Conservation (phyloP, 2,113 vertebrate genomes). For the Condylura cristata region DNA sequence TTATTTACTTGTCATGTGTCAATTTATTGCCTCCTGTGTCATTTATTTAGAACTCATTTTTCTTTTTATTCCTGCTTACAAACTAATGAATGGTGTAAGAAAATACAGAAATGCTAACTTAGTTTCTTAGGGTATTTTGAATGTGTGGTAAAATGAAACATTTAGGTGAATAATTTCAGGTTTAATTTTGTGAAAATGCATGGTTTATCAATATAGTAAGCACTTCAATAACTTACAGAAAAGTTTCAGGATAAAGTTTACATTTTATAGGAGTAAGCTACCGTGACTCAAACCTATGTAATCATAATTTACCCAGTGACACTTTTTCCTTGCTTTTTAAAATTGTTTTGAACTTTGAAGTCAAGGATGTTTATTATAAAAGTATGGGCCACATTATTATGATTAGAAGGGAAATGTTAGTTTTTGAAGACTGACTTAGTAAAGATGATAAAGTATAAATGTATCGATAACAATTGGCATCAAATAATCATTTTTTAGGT, state of each 20-base stretch:
- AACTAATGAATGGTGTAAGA: slow-evolving; percentile 83
- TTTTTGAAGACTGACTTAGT: slow-evolving; percentile 66
- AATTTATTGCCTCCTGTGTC: slow-evolving; percentile 99
- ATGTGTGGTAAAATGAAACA: slow-evolving; percentile 74
- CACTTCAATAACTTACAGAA: slow-evolving; percentile 72
- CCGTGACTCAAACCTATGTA: slow-evolving; percentile 52
- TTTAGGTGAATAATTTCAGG: slow-evolving; percentile 76
- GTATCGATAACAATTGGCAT: slow-evolving; percentile 38
- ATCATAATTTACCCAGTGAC: slow-evolving; percentile 56
- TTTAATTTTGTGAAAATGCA: slow-evolving; percentile 77
- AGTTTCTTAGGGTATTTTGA: slow-evolving; percentile 79
- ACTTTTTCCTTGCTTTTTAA: slow-evolving; percentile 21
- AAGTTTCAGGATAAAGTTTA: slow-evolving; percentile 55
- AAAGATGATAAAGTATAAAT: slow-evolving; percentile 59
- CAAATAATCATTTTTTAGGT: slow-evolving; percentile 58
- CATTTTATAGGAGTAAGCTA: slow-evolving; percentile 67
- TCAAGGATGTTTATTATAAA: slow-evolving; percentile 46
- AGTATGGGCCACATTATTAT: slow-evolving; percentile 48
- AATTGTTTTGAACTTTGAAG: slow-evolving; percentile 62
- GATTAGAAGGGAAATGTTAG: slow-evolving; percentile 34
- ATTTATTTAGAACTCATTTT: slow-evolving; percentile 96
- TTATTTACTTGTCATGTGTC: slow-evolving; percentile 99
- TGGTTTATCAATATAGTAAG: slow-evolving; percentile 76
- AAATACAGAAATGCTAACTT: slow-evolving; percentile 80
- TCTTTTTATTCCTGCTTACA: slow-evolving; percentile 87